Conservation (phyloP, 2,888 invertebrate genomes). For the Melieria crassipennis region DNA sequence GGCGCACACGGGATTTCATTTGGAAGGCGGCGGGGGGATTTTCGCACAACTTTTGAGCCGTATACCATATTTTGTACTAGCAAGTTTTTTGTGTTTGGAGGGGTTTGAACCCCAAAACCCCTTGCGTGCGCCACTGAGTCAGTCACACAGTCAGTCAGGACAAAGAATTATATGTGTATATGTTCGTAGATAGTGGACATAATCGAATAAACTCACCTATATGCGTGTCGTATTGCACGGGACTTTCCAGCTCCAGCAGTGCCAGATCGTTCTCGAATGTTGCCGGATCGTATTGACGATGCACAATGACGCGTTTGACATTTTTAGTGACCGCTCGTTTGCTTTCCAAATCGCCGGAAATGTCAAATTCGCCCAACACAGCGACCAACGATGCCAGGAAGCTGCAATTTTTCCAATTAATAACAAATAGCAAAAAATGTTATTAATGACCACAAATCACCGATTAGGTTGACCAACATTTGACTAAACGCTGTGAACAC, state of each 20-base stretch:
- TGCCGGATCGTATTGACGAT: conserved; percentile 86
- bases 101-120: too few relatives aligned
- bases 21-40: too few relatives aligned
- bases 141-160: too few relatives aligned
- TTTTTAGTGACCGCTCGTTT: conserved; percentile 82
- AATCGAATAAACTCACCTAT: conserved; percentile 70
- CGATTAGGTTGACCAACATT: neutral
- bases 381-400: conserved; percentile 90
- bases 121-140: too few relatives aligned
- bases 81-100: too few relatives aligned
- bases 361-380: conserved; percentile 91
- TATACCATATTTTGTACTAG: too few relatives aligned
- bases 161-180: too few relatives aligned
- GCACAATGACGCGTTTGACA: conserved; percentile 87
- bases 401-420: conserved; percentile 56
- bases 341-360: conserved; percentile 84
- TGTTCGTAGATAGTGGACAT: too few relatives aligned
- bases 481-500: conserved; percentile 26
- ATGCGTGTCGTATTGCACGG: conserved; percentile 85
- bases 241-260: conserved; percentile 82
- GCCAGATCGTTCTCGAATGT: conserved; percentile 94
- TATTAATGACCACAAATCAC: too few relatives aligned
- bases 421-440: neutral
- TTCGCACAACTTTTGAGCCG: too few relatives aligned
- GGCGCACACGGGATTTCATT: too few relatives aligned